Conservation (phyloP, 2,888 invertebrate species). For the Eudasyphora cyanicolor region DNA sequence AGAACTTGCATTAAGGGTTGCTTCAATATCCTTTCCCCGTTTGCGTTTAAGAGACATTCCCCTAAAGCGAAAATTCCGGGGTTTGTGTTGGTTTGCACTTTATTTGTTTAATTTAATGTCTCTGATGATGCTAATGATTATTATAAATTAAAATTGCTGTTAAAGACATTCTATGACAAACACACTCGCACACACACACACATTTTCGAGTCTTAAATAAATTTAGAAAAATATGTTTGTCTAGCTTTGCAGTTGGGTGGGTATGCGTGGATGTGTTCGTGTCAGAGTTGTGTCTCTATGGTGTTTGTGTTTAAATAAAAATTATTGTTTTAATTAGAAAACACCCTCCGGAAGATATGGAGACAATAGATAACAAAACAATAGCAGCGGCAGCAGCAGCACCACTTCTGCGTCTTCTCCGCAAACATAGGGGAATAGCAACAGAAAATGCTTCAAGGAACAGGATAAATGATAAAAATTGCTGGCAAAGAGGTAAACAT, state of each 20-base stretch:
- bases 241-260: background rate
- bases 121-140: slow-evolving; percentile 13
- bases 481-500: background rate
- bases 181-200: background rate
- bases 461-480: background rate
- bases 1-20: too few relatives aligned
- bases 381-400: too few relatives aligned
- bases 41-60: too few relatives aligned
- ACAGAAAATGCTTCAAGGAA: background rate
- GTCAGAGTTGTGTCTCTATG: background rate
- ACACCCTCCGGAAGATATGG: slow-evolving; percentile 13
- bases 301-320: background rate
- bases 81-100: too few relatives aligned
- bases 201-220: background rate
- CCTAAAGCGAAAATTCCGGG: too few relatives aligned
- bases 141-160: slow-evolving; percentile 22
- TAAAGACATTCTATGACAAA: background rate
- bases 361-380: slow-evolving; percentile 29
- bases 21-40: too few relatives aligned
- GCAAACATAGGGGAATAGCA: background rate
- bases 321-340: slow-evolving; percentile 36
- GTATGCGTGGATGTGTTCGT: background rate
- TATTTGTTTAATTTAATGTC: background rate
- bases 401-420: too few relatives aligned
- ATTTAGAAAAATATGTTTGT: slow-evolving; percentile 6